Evolutionary conservation across 2,113 vertebrate species (phyloP).

Genomic region (Ailuropoda melanoleuca): DNA sequence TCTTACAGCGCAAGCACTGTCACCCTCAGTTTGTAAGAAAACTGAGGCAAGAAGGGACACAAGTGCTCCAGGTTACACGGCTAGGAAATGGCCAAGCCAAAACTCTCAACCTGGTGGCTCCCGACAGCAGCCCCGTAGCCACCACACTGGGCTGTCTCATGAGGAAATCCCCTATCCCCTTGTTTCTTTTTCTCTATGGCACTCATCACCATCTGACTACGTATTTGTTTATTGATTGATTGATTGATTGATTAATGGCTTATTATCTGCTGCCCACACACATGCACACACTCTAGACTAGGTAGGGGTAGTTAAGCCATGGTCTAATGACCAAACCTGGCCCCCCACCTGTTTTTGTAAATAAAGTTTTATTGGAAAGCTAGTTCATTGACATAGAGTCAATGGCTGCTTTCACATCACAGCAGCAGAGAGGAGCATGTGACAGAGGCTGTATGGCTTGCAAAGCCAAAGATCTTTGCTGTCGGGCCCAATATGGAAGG

Average conservation of each 20-base stretch:
- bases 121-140: fast-evolving
- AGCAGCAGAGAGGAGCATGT: not conserved
- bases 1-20: not conserved
- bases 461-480: not conserved
- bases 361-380: not conserved
- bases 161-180: not conserved
- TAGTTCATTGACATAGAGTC: not conserved
- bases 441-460: not conserved
- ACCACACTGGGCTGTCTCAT: fast-evolving
- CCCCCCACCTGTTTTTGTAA: not conserved
- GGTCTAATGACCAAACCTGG: no score
- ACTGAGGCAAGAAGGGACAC: not conserved
- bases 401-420: not conserved
- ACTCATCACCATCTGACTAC: no score
- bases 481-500: fast-evolving
- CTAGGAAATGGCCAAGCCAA: fast-evolving
- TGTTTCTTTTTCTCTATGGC: not conserved
- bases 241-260: not conserved
- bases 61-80: no score
- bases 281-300: no score
- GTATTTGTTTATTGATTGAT: no score
- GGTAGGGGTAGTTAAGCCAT: fast-evolving
- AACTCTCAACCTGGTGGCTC: not conserved
- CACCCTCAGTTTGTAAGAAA: not conserved
- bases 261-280: not conserved